Conservation (phyloP, 2,888 invertebrate genomes). For the Agrotis segetum region DNA sequence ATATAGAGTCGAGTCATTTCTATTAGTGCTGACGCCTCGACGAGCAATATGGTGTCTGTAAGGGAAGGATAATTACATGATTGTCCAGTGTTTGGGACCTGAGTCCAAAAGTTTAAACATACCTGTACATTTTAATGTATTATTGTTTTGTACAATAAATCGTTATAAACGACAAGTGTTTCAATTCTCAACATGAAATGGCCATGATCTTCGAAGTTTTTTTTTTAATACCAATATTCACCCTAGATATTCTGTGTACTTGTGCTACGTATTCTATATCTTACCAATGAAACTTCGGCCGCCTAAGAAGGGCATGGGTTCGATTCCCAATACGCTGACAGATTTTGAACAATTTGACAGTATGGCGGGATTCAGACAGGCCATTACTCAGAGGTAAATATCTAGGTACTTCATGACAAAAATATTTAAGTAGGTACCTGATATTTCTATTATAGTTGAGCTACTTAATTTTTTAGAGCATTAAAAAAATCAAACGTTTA, state of each 20-base stretch:
- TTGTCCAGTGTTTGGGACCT: slow-evolving; percentile 90
- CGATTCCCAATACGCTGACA: neutral
- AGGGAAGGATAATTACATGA: slow-evolving; percentile 88
- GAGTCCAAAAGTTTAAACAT: slow-evolving; percentile 90
- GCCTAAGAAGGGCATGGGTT: neutral
- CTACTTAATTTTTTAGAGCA: too few species aligned
- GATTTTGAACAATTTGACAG: too few species aligned
- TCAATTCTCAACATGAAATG: slow-evolving; percentile 68
- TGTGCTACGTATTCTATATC: neutral
- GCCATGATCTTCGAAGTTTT: neutral
- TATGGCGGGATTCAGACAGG: too few species aligned
- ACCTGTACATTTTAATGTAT: slow-evolving; percentile 92
- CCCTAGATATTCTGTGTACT: neutral
- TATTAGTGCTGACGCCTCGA: slow-evolving; percentile 90
- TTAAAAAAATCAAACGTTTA: too few species aligned
- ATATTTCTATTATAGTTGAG: too few species aligned
- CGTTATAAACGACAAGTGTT: slow-evolving; percentile 89
- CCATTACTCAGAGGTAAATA: too few species aligned
- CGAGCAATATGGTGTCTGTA: slow-evolving; percentile 91
- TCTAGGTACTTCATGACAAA: too few species aligned
- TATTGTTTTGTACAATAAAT: slow-evolving; percentile 92
- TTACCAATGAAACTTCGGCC: neutral
- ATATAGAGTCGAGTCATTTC: slow-evolving; percentile 90
- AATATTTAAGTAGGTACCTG: too few species aligned
- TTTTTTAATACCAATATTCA: neutral